Evolutionary conservation across 2,888 invertebrate species (phyloP).

Genomic region (Nephrotoma guestfalica): DNA sequence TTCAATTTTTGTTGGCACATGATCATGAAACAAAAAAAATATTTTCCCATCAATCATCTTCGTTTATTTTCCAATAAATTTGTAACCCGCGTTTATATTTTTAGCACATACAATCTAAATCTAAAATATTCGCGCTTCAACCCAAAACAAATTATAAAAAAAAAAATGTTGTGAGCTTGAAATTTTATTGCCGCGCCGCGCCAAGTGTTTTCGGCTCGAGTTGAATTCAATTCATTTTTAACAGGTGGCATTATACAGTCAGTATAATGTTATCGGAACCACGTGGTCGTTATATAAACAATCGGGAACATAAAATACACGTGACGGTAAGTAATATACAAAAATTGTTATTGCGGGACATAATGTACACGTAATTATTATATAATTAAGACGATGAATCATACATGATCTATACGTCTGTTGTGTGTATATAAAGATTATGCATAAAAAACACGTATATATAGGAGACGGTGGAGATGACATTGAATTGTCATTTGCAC

Average conservation of each 20-base stretch:
- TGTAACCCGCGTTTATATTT: background rate
- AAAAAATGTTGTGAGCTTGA: background rate
- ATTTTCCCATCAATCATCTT: background rate
- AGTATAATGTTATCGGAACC: background rate
- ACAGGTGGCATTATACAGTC: background rate
- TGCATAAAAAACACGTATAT: background rate
- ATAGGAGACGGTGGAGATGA: background rate
- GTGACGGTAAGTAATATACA: background rate
- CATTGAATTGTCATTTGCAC: background rate
- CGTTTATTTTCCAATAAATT: background rate
- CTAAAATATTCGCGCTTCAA: background rate
- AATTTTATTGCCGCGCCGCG: background rate
- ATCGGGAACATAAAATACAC: background rate
- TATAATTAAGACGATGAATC: background rate
- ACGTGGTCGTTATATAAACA: background rate
- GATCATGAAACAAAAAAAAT: background rate
- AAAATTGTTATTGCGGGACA: background rate
- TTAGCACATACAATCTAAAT: background rate
- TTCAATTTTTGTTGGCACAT: background rate
- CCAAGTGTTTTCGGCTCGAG: background rate
- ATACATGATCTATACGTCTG: background rate
- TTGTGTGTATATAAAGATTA: background rate
- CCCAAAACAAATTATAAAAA: background rate
- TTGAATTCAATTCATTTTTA: background rate
- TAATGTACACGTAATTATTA: background rate